Evolutionary conservation across 2,888 invertebrate genomes (phyloP), one percentile per base, ranked within the genome.

Genomic region (Ceratothoa steindachneri): DNA sequence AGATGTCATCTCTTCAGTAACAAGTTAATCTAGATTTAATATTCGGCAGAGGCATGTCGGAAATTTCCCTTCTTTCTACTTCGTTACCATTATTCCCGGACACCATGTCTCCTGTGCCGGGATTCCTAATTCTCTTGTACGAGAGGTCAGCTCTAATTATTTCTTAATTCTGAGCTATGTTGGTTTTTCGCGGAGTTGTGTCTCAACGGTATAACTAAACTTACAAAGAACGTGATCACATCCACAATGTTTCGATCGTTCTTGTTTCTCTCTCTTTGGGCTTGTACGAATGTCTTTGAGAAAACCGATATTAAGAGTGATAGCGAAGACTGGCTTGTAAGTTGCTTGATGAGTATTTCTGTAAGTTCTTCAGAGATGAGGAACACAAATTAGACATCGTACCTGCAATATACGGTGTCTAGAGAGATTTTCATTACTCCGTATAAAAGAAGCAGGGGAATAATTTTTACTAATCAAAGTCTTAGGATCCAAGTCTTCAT

Each of bases 151-250:
- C 69, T 73, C 76, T 76, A 76, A 76, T 73, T 76, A 76, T 76
- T 76, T 76, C 76, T 76, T 76, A 76, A 76, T 76, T 73, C 76
- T 76, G 76, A 76, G 76, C 69, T 76, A 76, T 76, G 76, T 76
- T 76, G 70, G 70, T 67, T 76, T 76, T 73, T 76, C 76, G 70
- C 76, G 72, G 76, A 76, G 60, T 69, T 41, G 67, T 60, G 76
- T 76, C 76, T 73, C 76, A 41, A 28, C 67, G 76, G 76, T 76
- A 70, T 73, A 73, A 72, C 76, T 76, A 76, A 76, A 76, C 71
- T 73, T 73, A 19, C 60, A 24, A 60, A 24, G 60, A 60, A 22
- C 24, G 24, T 24, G 60, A 12, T 60, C 60, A 60, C 24, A 22
- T 24, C 24, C 60, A 24, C n/a, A 60, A 60, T 24, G 60, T 60